phyloP scores from a whole-genome alignment of 2,888 invertebrate genomes.

The Cetonia aurata region DNA sequence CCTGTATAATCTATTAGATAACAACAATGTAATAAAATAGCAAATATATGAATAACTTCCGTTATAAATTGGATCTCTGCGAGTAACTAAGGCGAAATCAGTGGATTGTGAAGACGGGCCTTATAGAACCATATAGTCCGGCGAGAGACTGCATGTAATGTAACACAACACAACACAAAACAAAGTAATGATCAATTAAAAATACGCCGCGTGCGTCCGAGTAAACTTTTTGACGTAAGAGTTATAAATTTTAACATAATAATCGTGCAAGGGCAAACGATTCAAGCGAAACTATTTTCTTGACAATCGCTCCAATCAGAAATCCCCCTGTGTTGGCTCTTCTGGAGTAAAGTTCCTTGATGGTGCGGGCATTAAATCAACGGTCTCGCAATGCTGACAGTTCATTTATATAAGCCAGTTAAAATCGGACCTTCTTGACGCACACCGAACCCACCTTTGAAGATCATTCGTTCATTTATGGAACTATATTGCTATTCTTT shows the following conservation, averaged over 20 bases:
- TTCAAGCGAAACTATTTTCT: constrained; percentile 53
- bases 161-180: too few relatives aligned
- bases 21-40: too few relatives aligned
- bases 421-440: constrained; percentile 52
- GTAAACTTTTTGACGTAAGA: constrained; percentile 48
- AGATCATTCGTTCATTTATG: constrained; percentile 45
- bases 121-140: too few relatives aligned
- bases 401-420: constrained; percentile 54
- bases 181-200: constrained; percentile 51
- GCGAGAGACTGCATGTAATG: too few relatives aligned
- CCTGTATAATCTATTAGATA: too few relatives aligned
- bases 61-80: too few relatives aligned
- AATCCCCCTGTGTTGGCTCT: constrained; percentile 31
- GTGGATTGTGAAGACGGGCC: too few relatives aligned
- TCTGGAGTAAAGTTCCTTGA: constrained; percentile 49
- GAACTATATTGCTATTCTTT: too few relatives aligned
- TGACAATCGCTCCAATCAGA: constrained; percentile 51
- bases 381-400: constrained; percentile 54
- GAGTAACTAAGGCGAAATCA: too few relatives aligned
- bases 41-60: too few relatives aligned
- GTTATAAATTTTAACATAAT: constrained; percentile 54
- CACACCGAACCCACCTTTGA: constrained; percentile 41
- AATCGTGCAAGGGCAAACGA: constrained; percentile 52
- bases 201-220: constrained; percentile 46
- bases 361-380: constrained; percentile 54